Conservation (phyloP, 2,113 vertebrate species). For the Taurulus bubalis region DNA sequence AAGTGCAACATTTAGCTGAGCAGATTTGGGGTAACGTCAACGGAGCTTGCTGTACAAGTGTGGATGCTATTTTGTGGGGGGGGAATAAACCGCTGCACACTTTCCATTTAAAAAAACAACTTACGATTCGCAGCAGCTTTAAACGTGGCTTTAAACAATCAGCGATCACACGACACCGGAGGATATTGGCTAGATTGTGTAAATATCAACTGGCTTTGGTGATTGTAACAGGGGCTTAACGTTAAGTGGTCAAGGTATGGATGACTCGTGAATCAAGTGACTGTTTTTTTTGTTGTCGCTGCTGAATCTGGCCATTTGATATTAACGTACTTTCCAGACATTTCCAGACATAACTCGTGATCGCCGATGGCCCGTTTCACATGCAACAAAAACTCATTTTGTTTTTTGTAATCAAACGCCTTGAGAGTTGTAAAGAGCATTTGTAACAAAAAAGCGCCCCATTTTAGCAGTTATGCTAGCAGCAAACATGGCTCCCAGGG, state of each 20-base stretch:
- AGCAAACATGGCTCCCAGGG: slow-evolving; percentile 86
- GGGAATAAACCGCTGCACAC: slow-evolving; percentile 30
- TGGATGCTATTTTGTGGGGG: slow-evolving; percentile 26
- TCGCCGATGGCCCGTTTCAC: neutral
- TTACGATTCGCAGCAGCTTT: slow-evolving; percentile 9
- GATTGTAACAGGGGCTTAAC: slow-evolving; percentile 8
- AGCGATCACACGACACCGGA: neutral
- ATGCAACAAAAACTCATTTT: slow-evolving; percentile 3
- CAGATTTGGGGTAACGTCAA: neutral
- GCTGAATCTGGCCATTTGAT: slow-evolving; percentile 55
- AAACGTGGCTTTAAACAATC: slow-evolving; percentile 16
- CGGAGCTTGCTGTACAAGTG: neutral
- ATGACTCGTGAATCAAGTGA: slow-evolving; percentile 67
- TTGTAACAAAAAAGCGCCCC: slow-evolving; percentile 64
- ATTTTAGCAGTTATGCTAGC: slow-evolving; percentile 79
- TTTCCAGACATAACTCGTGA: slow-evolving; percentile 7
- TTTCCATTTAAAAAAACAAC: slow-evolving; percentile 29
- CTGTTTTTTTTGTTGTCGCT: slow-evolving; percentile 67
- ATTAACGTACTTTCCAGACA: slow-evolving; percentile 2
- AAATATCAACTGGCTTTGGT: neutral
- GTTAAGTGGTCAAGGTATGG: slow-evolving; percentile 38
- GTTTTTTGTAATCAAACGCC: neutral
- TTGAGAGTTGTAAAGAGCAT: slow-evolving; percentile 50
- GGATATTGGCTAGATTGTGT: neutral
- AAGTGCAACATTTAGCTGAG: slow-evolving; percentile 16